Percentiles rank a stretch among this genome's conserved stretches.
phyloP scores from a whole-genome alignment of 1,140 invertebrate species.

The Cydia fagiglandana region DNA sequence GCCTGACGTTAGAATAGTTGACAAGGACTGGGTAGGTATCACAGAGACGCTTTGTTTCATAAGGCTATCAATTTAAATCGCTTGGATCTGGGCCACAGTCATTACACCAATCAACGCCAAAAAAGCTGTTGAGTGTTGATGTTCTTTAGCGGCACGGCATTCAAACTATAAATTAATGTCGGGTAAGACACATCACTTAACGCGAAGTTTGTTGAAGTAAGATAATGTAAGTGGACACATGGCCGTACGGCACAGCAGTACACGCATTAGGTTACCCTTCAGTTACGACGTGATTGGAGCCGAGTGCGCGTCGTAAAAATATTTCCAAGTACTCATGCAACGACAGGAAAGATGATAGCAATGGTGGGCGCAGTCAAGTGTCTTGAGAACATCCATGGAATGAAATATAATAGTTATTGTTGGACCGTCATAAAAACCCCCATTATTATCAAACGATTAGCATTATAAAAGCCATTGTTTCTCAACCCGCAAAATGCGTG shows the following conservation, averaged over 20 bases:
- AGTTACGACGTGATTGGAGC: constrained; percentile 60
- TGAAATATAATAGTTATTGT: background rate
- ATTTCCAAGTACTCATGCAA: constrained; percentile 44
- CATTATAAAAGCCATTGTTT: constrained; percentile 31
- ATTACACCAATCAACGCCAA: constrained; percentile 66
- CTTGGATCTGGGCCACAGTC: constrained; percentile 65
- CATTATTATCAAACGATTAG: constrained; percentile 19
- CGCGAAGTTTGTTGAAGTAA: constrained; percentile 34
- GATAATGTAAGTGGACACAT: constrained; percentile 56
- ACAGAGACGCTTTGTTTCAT: constrained; percentile 22
- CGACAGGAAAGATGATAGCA: constrained; percentile 50
- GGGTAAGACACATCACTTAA: constrained; percentile 20
- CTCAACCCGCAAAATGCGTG: background rate
- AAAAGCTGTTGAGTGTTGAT: constrained; percentile 47
- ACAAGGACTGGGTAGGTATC: constrained; percentile 13
- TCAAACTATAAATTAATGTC: constrained; percentile 5
- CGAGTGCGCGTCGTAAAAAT: constrained; percentile 65
- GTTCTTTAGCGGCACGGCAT: constrained; percentile 17
- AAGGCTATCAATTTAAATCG: constrained; percentile 56
- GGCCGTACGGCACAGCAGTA: constrained; percentile 37
- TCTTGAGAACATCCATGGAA: constrained; percentile 53
- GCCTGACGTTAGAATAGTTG: constrained; percentile 9
- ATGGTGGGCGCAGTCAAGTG: constrained; percentile 47
- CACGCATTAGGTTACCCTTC: constrained; percentile 61
- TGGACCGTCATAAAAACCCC: constrained; percentile 10